Conservation (phyloP, 2,113 vertebrate genomes). For the Xenopus borealis region DNA sequence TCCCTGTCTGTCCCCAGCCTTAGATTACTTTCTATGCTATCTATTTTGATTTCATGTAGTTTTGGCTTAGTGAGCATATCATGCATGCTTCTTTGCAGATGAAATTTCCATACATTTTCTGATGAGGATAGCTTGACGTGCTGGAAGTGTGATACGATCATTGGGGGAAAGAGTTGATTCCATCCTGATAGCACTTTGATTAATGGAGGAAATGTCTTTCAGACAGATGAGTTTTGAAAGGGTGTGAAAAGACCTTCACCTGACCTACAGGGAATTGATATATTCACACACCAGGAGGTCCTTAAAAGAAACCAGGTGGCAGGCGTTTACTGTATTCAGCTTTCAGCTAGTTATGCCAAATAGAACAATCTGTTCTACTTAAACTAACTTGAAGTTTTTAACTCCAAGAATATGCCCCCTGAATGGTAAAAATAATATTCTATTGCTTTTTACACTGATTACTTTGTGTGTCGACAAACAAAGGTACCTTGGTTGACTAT, state of each 20-base stretch:
- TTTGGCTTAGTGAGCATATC: constrained; percentile 48
- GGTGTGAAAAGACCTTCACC: constrained; percentile 32
- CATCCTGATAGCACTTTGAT: constrained; percentile 23
- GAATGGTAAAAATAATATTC: no score
- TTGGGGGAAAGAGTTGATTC: constrained; percentile 27
- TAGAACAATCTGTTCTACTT: background rate
- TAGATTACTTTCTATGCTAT: no score
- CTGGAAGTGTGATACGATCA: constrained; percentile 28
- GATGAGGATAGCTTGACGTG: constrained; percentile 46
- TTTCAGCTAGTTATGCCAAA: constrained; percentile 31
- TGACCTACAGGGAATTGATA: constrained; percentile 45
- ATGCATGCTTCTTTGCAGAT: constrained; percentile 28
- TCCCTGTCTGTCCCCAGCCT: no score
- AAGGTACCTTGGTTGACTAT: no score
- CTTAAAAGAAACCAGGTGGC: constrained; percentile 42
- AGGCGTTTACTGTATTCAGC: constrained; percentile 34
- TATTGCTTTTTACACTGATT: no score
- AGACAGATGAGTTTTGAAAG: constrained; percentile 44
- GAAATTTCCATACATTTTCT: constrained; percentile 24
- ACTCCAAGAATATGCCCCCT: no score
- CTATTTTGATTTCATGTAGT: no score
- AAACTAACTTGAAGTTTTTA: no score
- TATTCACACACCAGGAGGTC: constrained; percentile 36
- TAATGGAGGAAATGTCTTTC: constrained; percentile 37
- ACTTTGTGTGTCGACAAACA: no score